Base-by-base conservation (phyloP, 2,888 invertebrate species). In the Callimorpha dominula region DNA sequence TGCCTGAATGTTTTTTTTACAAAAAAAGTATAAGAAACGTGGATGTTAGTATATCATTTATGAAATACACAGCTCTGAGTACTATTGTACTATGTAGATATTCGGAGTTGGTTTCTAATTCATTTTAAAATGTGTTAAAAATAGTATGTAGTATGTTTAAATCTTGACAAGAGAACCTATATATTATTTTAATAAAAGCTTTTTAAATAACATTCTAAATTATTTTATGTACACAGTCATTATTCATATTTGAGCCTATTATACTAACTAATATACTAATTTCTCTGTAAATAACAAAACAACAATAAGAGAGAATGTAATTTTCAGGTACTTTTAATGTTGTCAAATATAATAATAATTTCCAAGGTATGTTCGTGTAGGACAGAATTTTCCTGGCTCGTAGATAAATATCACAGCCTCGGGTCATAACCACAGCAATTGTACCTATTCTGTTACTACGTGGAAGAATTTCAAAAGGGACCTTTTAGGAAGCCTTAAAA, bases 401-500 rank as follows among this genome's bases (percentile, higher is more conserved):
- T 75, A 71, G 57, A 60, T 63, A 75, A 71, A 80, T n/a, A n/a
- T n/a, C n/a, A n/a, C n/a, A 81, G 68, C 72, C 52, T 40, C 65
- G 72, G 75, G 60, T 63, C 76, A 70, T 73, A 69, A 20, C 70
- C 65, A n/a, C 50, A 62, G 64, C 70, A 75, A 74, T 71, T 73
- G 73, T 68, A 68, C 62, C 68, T 69, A 62, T 76, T 76, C 77
- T 62, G 76, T 73, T 76, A 43, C 52, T 73, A 73, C 42, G 54
- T 67, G 50, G 73, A 76, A 74, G 75, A 74, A 57, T 74, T 70
- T 75, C 72, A 65, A 74, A 65, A 66, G 70, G 75, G 81, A 76
- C 76, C 43, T 46, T 78, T 82, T 80, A 65, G 72, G 73, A 70
- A 70, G 62, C 57, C 80, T 73, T 66, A 62, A 73, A 74, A 78